These are phyloP conservation scores for Spermophilus dauricus DNA, from an alignment of 2,113 vertebrate genomes.

Conservation along the genomic window DNA sequence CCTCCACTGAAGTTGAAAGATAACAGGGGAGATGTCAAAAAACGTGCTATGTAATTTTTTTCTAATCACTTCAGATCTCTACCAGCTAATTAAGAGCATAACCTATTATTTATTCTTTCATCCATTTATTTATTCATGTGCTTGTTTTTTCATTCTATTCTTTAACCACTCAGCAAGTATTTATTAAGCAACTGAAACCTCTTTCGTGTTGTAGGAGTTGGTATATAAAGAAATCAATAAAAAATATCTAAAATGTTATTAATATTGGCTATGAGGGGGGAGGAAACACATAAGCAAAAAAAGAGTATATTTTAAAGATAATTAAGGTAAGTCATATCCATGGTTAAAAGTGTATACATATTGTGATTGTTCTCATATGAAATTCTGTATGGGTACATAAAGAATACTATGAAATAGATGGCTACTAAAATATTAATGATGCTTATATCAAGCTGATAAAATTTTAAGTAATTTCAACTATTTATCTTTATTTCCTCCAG, in stretches of 20 bases:
- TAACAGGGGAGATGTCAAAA: not conserved
- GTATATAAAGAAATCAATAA: not conserved
- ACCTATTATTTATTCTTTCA: not conserved
- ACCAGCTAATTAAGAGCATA: conserved; percentile 9
- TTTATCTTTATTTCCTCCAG: conserved; percentile 4
- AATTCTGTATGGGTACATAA: not conserved
- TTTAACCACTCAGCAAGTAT: conserved; percentile 48
- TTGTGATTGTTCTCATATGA: not conserved
- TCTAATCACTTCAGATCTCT: not conserved
- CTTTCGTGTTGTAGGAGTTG: not conserved
- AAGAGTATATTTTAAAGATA: not conserved
- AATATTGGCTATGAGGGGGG: not conserved
- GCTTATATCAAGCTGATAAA: not conserved
- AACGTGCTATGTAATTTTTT: conserved; percentile 2
- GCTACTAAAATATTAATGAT: conserved; percentile 24
- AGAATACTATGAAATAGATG: conserved; percentile 22
- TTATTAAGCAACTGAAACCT: conserved; percentile 27
- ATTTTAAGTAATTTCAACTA: conserved; percentile 37
- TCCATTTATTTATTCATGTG: not conserved
- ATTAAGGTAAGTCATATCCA: not conserved
- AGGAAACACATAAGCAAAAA: not conserved
- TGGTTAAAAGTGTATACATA: not conserved
- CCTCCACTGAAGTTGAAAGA: not conserved
- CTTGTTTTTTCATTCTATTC: conserved; percentile 2
- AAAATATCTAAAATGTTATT: not conserved